Conservation (phyloP, 2,113 vertebrate species). For the Anarrhichthys ocellatus region DNA sequence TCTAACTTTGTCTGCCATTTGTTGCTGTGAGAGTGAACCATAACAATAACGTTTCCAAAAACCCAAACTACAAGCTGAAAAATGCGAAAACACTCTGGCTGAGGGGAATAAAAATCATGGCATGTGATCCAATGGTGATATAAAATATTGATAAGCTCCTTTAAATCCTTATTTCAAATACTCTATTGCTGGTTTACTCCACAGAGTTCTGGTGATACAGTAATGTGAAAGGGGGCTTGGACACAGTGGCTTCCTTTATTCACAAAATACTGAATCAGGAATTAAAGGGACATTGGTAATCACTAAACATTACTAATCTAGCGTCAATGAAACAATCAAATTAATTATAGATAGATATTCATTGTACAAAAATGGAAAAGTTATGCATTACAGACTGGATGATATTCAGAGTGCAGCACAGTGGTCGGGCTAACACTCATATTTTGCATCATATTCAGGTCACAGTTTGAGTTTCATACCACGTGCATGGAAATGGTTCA, state of each 20-base stretch:
- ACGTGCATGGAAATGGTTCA: slow-evolving; percentile 28
- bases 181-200: background rate
- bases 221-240: background rate
- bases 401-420: background rate
- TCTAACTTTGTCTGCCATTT: background rate
- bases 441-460: background rate
- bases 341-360: background rate
- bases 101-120: background rate
- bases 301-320: background rate
- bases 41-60: background rate
- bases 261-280: background rate
- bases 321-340: background rate
- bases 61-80: background rate
- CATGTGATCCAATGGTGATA: background rate
- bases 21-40: background rate
- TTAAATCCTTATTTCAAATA: background rate
- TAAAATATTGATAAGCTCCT: background rate
- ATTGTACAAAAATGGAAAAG: background rate
- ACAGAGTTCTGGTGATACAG: background rate
- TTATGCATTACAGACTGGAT: background rate
- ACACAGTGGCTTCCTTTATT: background rate
- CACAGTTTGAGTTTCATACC: background rate
- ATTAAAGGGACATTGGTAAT: background rate
- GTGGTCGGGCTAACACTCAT: background rate
- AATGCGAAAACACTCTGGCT: background rate